Base-by-base conservation (phyloP, 2,113 vertebrate species). In the Pogonocichla stellata region DNA sequence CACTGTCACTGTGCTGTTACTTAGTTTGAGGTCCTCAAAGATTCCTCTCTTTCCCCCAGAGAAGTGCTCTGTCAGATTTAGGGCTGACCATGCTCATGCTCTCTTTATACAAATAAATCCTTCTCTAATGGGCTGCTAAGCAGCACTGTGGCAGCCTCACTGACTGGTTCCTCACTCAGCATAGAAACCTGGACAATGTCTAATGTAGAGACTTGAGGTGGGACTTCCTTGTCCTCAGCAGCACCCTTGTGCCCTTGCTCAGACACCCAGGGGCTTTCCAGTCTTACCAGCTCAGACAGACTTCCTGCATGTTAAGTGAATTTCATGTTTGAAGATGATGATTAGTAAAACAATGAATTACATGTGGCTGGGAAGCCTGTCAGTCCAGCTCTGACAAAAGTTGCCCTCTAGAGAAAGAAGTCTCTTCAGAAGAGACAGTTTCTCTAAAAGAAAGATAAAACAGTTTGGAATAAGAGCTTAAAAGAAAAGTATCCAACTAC, bases 61-160 rank as follows among this genome's bases (percentile, higher is more conserved):
- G 47, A 92, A 65, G 62, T 51, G 12, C 24, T 36, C 22, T 33
- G 6, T 53, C 22, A 45, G 10, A 19, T 38, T 36, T 33, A 22
- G 19, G 20, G 18, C n/a, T 54, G n/a, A 50, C 22, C 20, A 22
- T 2, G 1, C 6, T 34, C 4, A 40, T 24, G 5, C 5, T 26
- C 14, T 36, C 22, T 26, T 54, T 38, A 18, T 38, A 29, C 33
- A 77, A 31, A 54, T 15, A 50, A 86, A 47, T 6, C 12, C 26
- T 20, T 1, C 8, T 69, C 17, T 69, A 36, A 34, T 0, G 1
- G 2, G 5, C 18, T 2, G 3, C 15, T 51, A 14, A 42, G 53
- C 24, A 40, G 57, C 24, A 13, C 23, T 14, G 2, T 50, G 38
- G 31, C 23, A 79, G 38, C 28, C 73, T 8, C 24, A 33, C 28